Evolutionary conservation across 2,113 vertebrate genomes (phyloP).

Genomic region (Philantomba maxwellii): DNA sequence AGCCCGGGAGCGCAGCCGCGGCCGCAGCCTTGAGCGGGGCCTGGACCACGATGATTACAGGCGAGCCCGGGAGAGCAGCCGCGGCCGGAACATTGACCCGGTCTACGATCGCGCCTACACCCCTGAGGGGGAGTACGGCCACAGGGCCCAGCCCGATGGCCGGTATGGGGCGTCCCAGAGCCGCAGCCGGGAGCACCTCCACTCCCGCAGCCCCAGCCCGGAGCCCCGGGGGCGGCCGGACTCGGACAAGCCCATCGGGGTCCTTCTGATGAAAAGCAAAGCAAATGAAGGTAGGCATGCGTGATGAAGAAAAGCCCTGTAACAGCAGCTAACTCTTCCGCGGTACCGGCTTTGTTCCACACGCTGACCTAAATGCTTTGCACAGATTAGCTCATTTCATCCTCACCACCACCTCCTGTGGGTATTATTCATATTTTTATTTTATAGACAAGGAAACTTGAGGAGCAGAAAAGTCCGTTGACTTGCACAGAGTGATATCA

Average conservation of each 20-base stretch:
- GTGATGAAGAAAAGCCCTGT: background rate
- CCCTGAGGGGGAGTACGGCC: conserved; percentile 72
- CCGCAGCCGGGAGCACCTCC: conserved; percentile 84
- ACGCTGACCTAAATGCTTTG: background rate
- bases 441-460: background rate
- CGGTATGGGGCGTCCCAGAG: conserved; percentile 57
- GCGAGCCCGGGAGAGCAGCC: conserved; percentile 79
- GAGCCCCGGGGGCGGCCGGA: conserved; percentile 49
- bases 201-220: conserved; percentile 75
- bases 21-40: conserved; percentile 79
- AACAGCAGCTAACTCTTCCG: background rate
- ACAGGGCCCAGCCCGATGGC: conserved; percentile 69
- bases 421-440: background rate
- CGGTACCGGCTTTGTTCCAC: accelerated
- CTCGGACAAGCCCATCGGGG: conserved; percentile 84
- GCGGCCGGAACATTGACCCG: conserved; percentile 78
- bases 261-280: conserved; percentile 90
- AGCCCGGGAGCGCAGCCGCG: conserved; percentile 80
- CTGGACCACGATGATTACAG: conserved; percentile 70
- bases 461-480: background rate
- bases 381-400: background rate
- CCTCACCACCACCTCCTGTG: accelerated
- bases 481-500: background rate
- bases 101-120: conserved; percentile 75
- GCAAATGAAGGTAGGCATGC: conserved; percentile 87